Percentiles rank a stretch among this genome's conserved stretches.
Conservation (phyloP, 2,797 vertebrate species). For the Malurus leucopterus region DNA sequence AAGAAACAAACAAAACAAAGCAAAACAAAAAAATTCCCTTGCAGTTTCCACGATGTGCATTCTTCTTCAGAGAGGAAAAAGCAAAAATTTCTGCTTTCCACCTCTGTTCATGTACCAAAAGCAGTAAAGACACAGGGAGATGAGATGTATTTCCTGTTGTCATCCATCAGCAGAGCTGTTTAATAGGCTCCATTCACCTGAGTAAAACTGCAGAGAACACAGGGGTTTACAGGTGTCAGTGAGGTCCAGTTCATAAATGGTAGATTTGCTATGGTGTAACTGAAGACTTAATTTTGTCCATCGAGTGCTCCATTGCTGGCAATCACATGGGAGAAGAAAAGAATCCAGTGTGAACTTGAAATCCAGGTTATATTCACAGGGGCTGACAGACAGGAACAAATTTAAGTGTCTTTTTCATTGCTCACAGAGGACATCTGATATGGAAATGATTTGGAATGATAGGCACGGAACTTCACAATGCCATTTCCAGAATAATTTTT, state of each 20-base stretch:
- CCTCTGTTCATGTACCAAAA: not conserved
- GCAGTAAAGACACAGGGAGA: not conserved
- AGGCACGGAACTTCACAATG: not conserved
- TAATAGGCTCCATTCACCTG: not conserved
- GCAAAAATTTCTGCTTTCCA: not conserved
- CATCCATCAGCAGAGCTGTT: not conserved
- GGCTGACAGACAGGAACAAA: not conserved
- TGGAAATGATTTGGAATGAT: slow-evolving; percentile 25
- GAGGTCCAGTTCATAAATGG: not conserved
- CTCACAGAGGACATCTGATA: not conserved
- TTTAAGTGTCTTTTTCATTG: not conserved
- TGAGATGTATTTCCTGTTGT: not conserved
- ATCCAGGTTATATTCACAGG: not conserved
- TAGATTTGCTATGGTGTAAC: not conserved
- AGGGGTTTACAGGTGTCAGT: not conserved
- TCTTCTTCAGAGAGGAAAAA: not conserved
- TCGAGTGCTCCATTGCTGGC: not conserved
- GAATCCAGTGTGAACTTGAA: not conserved
- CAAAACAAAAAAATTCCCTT: not conserved
- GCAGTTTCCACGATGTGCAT: not conserved
- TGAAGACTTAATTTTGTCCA: not conserved
- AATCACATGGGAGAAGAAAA: not conserved
- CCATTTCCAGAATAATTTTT: not conserved
- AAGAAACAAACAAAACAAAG: not conserved
- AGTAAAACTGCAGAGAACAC: not conserved